phyloP scores from a whole-genome alignment of 2,113 vertebrate genomes.

The Psettodes erumei region DNA sequence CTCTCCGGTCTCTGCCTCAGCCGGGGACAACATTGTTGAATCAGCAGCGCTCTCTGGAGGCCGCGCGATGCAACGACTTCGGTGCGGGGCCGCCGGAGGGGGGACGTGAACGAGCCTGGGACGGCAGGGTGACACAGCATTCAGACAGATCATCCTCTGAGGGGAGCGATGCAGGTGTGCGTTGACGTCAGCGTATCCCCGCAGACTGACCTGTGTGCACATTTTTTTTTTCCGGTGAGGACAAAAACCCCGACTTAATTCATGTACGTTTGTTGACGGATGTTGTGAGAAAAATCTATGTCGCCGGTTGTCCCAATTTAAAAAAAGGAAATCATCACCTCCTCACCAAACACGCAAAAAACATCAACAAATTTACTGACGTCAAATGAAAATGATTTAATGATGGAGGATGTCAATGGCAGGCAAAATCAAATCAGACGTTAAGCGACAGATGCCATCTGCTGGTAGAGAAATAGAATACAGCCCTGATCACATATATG shows the following conservation, averaged over 20 bases:
- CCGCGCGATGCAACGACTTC: background rate
- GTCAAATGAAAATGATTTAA: constrained; percentile 33
- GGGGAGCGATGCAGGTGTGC: constrained; percentile 6
- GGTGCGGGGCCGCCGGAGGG: background rate
- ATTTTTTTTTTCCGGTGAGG: background rate
- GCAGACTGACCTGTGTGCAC: background rate
- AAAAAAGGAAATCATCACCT: too few relatives aligned
- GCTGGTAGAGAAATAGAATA: constrained; percentile 81
- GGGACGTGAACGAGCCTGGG: too few relatives aligned
- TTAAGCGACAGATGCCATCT: constrained; percentile 80
- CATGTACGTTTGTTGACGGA: background rate
- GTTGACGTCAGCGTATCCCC: background rate
- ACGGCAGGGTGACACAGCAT: constrained; percentile 11
- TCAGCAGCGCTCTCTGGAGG: constrained; percentile 36
- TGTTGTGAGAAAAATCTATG: background rate
- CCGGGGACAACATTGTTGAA: background rate
- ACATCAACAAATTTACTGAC: constrained; percentile 30
- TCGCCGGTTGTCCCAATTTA: constrained; percentile 28
- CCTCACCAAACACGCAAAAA: too few relatives aligned
- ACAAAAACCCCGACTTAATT: background rate
- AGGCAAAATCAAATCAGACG: background rate
- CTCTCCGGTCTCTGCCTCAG: constrained; percentile 16
- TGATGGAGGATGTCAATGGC: background rate
- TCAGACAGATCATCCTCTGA: background rate
- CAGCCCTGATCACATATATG: background rate